Conservation (phyloP, 2,113 vertebrate species). For the Microcebus tavaratra region DNA sequence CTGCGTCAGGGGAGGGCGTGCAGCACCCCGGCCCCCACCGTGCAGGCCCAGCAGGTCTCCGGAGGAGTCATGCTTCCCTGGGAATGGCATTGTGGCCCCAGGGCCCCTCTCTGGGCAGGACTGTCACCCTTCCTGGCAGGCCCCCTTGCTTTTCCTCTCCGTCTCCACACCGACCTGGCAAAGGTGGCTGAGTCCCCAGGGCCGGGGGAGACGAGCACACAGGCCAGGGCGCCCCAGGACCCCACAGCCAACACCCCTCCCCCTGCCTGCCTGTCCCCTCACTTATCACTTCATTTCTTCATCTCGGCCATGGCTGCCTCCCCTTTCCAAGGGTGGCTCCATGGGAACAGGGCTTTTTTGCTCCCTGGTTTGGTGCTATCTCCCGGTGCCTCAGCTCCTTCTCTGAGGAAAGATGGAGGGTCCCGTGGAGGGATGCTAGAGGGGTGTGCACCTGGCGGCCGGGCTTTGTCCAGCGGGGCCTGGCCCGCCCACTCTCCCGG, state of each 20-base stretch:
- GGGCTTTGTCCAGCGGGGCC: not conserved
- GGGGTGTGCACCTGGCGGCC: not conserved
- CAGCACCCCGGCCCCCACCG: not conserved
- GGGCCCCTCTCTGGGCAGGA: not conserved
- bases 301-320: not conserved
- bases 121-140: not conserved
- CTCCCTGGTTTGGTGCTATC: not conserved
- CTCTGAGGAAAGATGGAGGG: not conserved
- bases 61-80: not conserved
- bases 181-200: not conserved
- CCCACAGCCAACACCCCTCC: not conserved
- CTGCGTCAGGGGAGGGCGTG: not conserved
- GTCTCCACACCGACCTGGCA: rapidly evolving
- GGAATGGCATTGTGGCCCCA: not conserved
- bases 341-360: not conserved
- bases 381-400: not conserved
- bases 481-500: not conserved
- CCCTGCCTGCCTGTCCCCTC: not conserved
- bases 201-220: not conserved
- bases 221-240: not conserved
- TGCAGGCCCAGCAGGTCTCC: not conserved
- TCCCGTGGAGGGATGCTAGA: not conserved
- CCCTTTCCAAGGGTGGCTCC: not conserved
- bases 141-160: not conserved
- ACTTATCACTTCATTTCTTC: not conserved